A percentile compares a stretch with the other conserved stretches of the same genome.
Conservation (phyloP, 1,140 invertebrate genomes). For the Phthorimaea operculella region DNA sequence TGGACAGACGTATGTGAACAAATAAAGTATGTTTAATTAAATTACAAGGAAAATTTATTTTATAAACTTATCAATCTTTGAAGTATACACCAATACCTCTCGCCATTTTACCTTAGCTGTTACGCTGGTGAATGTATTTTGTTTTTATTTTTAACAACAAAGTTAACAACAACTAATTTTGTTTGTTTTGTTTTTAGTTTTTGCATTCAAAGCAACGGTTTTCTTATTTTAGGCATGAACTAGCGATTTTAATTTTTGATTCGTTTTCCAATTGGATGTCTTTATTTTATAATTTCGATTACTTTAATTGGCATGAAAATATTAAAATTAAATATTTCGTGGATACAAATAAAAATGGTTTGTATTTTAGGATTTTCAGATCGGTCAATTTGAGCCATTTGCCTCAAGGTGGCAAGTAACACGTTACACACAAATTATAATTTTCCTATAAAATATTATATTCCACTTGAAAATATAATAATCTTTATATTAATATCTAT, state of each 20-base stretch:
- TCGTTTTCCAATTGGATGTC: conserved; percentile 13
- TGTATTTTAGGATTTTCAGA: too few species aligned
- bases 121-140: conserved; percentile 38
- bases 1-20: too few species aligned
- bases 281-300: conserved; percentile 7
- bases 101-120: conserved; percentile 35
- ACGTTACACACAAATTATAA: too few species aligned
- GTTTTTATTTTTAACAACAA: conserved; percentile 27
- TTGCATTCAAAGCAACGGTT: conserved; percentile 17
- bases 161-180: conserved; percentile 12
- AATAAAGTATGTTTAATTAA: too few species aligned
- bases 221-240: conserved; percentile 19
- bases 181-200: conserved; percentile 24
- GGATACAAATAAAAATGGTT: too few species aligned
- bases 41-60: too few species aligned
- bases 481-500: too few species aligned
- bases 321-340: not conserved
- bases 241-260: conserved; percentile 19
- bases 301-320: conserved; percentile 5
- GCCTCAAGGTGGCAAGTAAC: too few species aligned
- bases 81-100: conserved; percentile 38
- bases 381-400: too few species aligned
- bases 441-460: not conserved
- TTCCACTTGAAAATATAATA: too few species aligned
- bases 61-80: too few species aligned